A percentile compares a stretch with the other conserved stretches of the same genome.
phyloP scores from a whole-genome alignment of 1,140 invertebrate genomes.

The Acromyrmex echinatior region DNA sequence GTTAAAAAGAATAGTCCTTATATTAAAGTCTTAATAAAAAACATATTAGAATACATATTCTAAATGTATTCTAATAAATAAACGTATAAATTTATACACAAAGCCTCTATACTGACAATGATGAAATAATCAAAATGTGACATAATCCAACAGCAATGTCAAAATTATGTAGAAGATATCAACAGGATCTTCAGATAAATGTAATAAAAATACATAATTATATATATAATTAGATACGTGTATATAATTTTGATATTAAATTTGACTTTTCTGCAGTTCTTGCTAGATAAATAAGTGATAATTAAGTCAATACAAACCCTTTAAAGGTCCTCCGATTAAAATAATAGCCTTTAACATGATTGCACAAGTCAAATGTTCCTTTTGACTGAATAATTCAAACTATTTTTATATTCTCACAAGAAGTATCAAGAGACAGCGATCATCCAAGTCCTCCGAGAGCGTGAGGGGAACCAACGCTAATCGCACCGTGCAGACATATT shows the following conservation, averaged over 20 bases:
- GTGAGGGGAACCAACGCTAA: neutral
- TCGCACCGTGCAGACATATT: conserved; percentile 20
- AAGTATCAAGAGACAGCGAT: neutral
- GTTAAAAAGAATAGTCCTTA: too few relatives aligned
- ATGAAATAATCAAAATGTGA: neutral
- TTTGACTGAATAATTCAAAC: neutral
- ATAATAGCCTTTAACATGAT: conserved; percentile 73
- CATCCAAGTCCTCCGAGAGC: neutral
- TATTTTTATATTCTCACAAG: neutral
- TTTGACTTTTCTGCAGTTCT: neutral
- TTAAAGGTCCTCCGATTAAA: conserved; percentile 72
- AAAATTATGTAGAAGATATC: neutral
- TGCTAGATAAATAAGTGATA: neutral
- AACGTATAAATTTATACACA: neutral
- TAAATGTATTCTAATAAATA: neutral
- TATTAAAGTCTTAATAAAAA: neutral
- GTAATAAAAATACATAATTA: neutral
- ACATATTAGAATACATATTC: neutral
- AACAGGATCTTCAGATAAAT: neutral
- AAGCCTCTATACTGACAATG: neutral
- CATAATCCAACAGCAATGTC: neutral
- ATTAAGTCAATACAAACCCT: conserved; percentile 57
- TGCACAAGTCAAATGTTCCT: neutral
- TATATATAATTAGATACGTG: neutral
- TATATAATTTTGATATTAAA: neutral